Evolutionary conservation across 1,140 invertebrate species (phyloP).

Genomic region (Periplaneta americana): DNA sequence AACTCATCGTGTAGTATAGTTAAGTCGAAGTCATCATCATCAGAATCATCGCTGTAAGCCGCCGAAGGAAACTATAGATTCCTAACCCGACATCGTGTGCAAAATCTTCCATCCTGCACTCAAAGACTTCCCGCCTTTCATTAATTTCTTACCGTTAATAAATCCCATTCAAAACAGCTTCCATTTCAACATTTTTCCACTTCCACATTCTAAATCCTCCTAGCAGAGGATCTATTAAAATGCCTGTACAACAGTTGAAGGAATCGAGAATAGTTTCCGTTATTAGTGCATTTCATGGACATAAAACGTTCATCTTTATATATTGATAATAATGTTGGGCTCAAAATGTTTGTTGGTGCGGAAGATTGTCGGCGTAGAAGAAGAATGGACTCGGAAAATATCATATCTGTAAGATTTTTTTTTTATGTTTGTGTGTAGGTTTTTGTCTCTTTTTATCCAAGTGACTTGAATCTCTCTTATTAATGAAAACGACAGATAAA

Average conservation of each 20-base stretch:
- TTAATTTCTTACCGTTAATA: too few species aligned
- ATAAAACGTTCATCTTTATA: background rate
- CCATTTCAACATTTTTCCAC: too few species aligned
- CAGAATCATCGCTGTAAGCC: background rate
- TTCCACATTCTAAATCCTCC: too few species aligned
- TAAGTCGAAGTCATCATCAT: background rate
- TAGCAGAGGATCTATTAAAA: too few species aligned
- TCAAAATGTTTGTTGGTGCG: background rate
- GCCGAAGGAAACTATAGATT: background rate
- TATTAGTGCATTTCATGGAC: background rate
- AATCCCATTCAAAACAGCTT: too few species aligned
- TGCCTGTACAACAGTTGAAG: too few species aligned
- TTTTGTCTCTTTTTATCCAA: background rate
- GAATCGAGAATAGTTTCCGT: too few species aligned
- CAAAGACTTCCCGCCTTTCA: too few species aligned
- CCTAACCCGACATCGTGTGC: background rate
- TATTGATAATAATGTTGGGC: background rate
- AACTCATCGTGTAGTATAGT: background rate
- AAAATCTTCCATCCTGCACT: background rate
- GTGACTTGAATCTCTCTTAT: background rate
- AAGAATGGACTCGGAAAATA: background rate
- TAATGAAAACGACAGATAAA: background rate
- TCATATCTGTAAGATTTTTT: too few species aligned
- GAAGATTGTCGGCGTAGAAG: background rate
- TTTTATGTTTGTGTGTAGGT: background rate